These are phyloP conservation scores for Lerema accius DNA, from an alignment of 1,140 invertebrate species.

Conservation along the genomic window DNA sequence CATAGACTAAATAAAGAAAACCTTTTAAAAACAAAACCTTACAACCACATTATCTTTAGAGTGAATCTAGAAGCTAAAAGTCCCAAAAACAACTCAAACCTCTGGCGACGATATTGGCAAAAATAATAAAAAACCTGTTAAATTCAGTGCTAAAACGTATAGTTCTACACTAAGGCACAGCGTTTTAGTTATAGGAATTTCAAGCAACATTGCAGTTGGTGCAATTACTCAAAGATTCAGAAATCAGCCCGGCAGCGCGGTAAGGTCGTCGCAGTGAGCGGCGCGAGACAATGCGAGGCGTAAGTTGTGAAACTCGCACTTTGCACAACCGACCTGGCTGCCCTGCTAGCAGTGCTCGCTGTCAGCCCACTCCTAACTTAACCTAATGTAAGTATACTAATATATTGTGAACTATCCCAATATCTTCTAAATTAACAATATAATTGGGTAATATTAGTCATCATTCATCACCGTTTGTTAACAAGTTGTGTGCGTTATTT, in stretches of 20 bases:
- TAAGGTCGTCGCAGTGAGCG: conserved; percentile 76
- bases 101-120: too few relatives aligned
- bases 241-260: conserved; percentile 62
- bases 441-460: too few relatives aligned
- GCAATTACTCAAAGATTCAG: conserved; percentile 52
- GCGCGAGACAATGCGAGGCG: conserved; percentile 78
- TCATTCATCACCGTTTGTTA: too few relatives aligned
- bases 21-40: too few relatives aligned
- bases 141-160: too few relatives aligned
- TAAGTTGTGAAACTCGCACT: conserved; percentile 72
- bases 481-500: too few relatives aligned
- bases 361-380: conserved; percentile 14
- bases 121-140: too few relatives aligned
- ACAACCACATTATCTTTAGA: too few relatives aligned
- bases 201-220: conserved; percentile 1
- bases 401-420: conserved; percentile 5
- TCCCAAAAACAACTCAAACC: too few relatives aligned
- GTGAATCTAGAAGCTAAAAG: too few relatives aligned
- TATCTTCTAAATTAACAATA: neutral
- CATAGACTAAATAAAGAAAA: too few relatives aligned
- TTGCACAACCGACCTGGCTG: conserved; percentile 67
- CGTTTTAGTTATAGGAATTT: neutral
- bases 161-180: neutral
- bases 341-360: conserved; percentile 44
- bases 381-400: conserved; percentile 17